A percentile compares a stretch with the other conserved stretches of the same genome.
Evolutionary conservation across 2,113 vertebrate species (phyloP).

Genomic region (Hemibagrus wyckioides): DNA sequence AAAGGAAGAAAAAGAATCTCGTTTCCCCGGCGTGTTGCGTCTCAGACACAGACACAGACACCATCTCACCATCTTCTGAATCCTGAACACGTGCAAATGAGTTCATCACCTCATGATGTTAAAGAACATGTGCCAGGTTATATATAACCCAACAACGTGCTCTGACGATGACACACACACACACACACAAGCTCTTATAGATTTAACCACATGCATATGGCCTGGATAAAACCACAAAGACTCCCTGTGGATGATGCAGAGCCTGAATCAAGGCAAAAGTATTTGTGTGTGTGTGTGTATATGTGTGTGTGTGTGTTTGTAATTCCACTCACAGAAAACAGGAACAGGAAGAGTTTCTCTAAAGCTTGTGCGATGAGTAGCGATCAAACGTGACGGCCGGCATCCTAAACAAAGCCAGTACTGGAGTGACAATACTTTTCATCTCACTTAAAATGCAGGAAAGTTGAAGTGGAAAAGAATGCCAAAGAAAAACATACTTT

Average conservation of each 20-base stretch:
- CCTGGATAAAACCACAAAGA: background rate
- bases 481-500: too few relatives aligned
- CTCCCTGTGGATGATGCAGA: background rate
- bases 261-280: background rate
- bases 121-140: background rate
- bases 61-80: background rate
- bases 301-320: background rate
- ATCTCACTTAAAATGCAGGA: background rate
- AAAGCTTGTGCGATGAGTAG: background rate
- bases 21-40: background rate
- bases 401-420: too few relatives aligned
- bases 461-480: background rate
- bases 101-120: constrained; percentile 30
- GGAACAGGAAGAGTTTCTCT: background rate
- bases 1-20: background rate
- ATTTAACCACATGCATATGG: background rate
- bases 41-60: background rate
- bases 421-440: background rate
- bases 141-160: background rate
- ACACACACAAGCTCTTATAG: background rate
- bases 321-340: background rate
- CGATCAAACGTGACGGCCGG: background rate
- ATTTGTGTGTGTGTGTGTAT: constrained; percentile 5
- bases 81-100: constrained; percentile 33
- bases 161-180: background rate